Conservation (phyloP, 2,797 vertebrate genomes). For the Passerculus sandwichensis region DNA sequence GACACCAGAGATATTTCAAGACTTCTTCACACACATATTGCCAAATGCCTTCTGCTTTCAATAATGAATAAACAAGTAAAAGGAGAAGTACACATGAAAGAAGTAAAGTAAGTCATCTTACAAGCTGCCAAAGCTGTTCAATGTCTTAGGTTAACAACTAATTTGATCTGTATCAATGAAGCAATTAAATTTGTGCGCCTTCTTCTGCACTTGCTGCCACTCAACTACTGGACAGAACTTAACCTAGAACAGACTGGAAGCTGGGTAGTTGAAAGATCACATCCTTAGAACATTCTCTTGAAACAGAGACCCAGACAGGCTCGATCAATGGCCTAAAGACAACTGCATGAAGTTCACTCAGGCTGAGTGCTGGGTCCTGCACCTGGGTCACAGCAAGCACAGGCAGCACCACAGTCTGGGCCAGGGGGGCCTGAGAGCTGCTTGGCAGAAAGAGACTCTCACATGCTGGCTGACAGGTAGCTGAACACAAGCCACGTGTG, state of each 20-base stretch:
- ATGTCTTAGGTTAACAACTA: background rate
- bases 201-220: background rate
- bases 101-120: background rate
- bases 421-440: background rate
- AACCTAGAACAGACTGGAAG: background rate
- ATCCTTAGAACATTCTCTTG: background rate
- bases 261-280: background rate
- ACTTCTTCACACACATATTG: background rate
- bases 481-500: rapidly evolving
- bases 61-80: background rate
- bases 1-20: background rate
- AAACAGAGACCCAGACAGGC: background rate
- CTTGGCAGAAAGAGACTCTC: background rate
- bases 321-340: background rate
- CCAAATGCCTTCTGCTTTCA: background rate
- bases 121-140: background rate
- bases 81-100: background rate
- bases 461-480: background rate
- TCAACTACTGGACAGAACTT: background rate
- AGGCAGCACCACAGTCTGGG: too few species aligned
- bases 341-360: background rate
- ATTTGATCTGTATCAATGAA: background rate
- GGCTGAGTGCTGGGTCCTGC: background rate
- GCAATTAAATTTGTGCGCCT: background rate
- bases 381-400: background rate